Evolutionary conservation across 1,140 invertebrate species (phyloP), one percentile per base, ranked within the genome.

Genomic region (Drosophila busckii): DNA sequence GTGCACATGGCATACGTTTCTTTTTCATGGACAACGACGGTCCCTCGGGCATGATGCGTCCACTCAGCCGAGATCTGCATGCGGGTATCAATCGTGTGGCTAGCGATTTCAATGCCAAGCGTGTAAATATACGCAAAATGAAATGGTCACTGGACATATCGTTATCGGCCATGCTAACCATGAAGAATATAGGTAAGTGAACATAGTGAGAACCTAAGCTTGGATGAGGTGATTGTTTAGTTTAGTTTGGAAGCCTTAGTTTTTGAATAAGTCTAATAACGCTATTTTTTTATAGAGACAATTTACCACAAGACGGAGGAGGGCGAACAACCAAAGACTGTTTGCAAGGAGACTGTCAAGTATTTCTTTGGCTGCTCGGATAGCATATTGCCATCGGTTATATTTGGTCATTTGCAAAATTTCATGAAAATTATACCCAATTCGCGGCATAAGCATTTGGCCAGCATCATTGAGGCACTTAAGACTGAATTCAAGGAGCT

Each of bases 11-110:
- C 35, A 78, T 97, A 19, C 93, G 92, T 50, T 91, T 94, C 70
- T 96, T 92, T 85, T 96, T 94, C 64, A 92, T 95, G 90, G 91
- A 94, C 60, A 91, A 93, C 48, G 92, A 94, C 64, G 90, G 91
- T 7, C 90, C 90, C 3, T 90, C 92, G 23, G 89, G 91, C 8
- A 84, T 93, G 4, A 89, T 91, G 13, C 89, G 90, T 17, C 88
- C 89, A 4, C 90, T 96, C 1, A 89, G 92, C 44, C 68, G 88
- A 25, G 92, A 96, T 63, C 90, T 96, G 8, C 90, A 90, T 65
- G 85, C 86, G n/a, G 91, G 92, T 15, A 90, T 95, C 53, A 85
- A 89, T 19, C 92, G 91, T 67, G 90, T 94, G 19, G 89, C 90
- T 17, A 73, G 85, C 28, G 89, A 93, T 61, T 89, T 94, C 13